A percentile compares a stretch with the other conserved stretches of the same genome.
phyloP scores from a whole-genome alignment of 2,888 invertebrate species.

The Nemotelus nigrinus region DNA sequence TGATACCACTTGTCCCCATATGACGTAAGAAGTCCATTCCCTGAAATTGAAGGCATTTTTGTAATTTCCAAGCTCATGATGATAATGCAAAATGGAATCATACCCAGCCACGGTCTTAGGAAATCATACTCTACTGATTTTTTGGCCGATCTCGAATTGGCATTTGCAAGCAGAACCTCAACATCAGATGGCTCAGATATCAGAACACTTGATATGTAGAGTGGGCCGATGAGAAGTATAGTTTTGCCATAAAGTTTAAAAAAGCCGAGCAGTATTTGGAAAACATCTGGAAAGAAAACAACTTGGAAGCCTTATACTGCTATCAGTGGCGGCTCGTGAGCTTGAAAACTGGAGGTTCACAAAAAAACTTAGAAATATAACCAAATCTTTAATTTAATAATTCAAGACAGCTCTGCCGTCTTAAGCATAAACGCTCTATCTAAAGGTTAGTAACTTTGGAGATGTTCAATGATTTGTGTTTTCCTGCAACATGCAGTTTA shows the following conservation, averaged over 20 bases:
- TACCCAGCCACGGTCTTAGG: constrained; percentile 20
- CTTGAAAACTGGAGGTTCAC: no score
- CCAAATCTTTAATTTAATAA: no score
- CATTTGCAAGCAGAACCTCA: background rate
- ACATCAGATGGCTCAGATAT: background rate
- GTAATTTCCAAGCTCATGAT: background rate
- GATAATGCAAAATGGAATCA: background rate
- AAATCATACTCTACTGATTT: background rate
- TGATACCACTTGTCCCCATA: constrained; percentile 68
- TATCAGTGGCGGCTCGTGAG: no score
- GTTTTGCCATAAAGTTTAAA: constrained; percentile 12
- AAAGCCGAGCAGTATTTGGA: background rate
- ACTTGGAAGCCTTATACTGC: background rate
- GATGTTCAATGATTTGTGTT: no score
- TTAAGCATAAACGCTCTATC: no score
- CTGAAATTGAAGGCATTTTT: constrained; percentile 30
- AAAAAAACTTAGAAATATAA: no score
- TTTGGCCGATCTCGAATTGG: constrained; percentile 4
- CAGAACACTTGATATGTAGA: background rate
- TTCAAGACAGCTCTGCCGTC: no score
- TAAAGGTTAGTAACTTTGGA: no score
- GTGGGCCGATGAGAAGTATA: background rate
- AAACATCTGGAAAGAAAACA: background rate
- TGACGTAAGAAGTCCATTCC: constrained; percentile 50
- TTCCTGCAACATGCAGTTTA: no score